A percentile compares a stretch with the other conserved stretches of the same genome.
These are phyloP conservation scores for Pseudocheirus occidentalis DNA, from an alignment of 2,797 vertebrate genomes.

Conservation along the genomic window DNA sequence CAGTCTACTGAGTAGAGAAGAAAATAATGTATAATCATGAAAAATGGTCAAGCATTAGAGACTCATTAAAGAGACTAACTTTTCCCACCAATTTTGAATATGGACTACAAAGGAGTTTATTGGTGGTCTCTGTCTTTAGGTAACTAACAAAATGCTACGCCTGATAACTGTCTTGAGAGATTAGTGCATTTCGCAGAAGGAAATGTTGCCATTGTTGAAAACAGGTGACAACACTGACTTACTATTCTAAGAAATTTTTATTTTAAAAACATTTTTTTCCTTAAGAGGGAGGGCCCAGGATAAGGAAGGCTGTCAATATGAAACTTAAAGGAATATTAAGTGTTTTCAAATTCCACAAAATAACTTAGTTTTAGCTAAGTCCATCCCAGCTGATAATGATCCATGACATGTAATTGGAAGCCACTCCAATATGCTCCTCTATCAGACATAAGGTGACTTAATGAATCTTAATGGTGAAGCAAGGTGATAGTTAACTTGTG, in stretches of 20 bases:
- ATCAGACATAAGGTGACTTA: conserved; percentile 34
- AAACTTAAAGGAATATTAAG: not conserved
- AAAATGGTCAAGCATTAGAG: conserved; percentile 68
- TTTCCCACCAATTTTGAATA: conserved; percentile 67
- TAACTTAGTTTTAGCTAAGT: conserved; percentile 46
- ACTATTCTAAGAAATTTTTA: conserved; percentile 54
- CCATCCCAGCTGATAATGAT: conserved; percentile 62
- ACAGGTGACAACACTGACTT: conserved; percentile 39
- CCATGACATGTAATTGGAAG: conserved; percentile 40
- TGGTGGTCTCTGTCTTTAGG: conserved; percentile 60
- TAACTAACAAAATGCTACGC: conserved; percentile 43
- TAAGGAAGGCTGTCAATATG: conserved; percentile 59
- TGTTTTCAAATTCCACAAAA: conserved; percentile 44
- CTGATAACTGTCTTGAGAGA: conserved; percentile 53
- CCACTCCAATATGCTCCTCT: conserved; percentile 50
- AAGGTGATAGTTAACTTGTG: conserved; percentile 30
- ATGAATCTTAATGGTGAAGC: conserved; percentile 45
- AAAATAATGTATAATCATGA: conserved; percentile 66
- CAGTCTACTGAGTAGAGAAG: conserved; percentile 48
- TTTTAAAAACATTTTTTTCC: conserved; percentile 21
- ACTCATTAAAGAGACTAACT: conserved; percentile 67
- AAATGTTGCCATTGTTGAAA: not conserved
- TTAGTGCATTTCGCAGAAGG: conserved; percentile 16
- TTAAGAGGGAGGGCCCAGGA: conserved; percentile 8
- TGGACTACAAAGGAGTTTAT: conserved; percentile 60